Base-by-base conservation (phyloP, 2,113 vertebrate species). In the Microtus richardsoni region DNA sequence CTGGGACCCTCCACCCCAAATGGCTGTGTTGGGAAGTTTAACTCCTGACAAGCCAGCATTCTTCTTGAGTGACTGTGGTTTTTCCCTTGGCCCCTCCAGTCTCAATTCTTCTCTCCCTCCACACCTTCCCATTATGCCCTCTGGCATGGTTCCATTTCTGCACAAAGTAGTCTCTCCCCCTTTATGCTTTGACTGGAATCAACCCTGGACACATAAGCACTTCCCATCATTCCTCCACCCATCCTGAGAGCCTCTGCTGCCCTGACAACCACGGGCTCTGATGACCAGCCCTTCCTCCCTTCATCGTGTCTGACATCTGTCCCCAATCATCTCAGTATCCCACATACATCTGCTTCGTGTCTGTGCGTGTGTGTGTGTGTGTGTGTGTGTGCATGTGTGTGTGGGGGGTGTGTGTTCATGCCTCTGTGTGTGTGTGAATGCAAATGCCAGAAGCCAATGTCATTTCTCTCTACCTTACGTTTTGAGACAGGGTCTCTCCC, bases 111-210 rank as follows among this genome's bases (percentile, higher is more conserved):
- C 39, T 3, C 36, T 16, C 49, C 44, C 44, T 82, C 64, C 30
- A 79, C 49, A n/a, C n/a, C 24, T 95, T 36, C 70, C 74, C 14
- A 11, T 30, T 39, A 5, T 13, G 62, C 22, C 66, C 26, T 36
- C 41, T 24, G 80, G 47, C 84, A 24, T 21, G 8, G 36, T 75
- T 91, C 84, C 14, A n/a, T 28, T 62, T 79, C 58, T 39, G 84
- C 70, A 64, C n/a, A 88, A 79, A 73, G 90, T 36, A 39, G 52
- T 60, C 77, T 79, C 26, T 79, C 58, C 21, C 62, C 75, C 62
- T 82, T 82, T 85, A 62, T 41, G 33, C 28, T 70, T 11, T 70
- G 60, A 13, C 47, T 64, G 47, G 60, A 91, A 70, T 95, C 80
- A 73, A 41, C 52, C 12, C 71, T 74, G 39, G 58, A 36, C 44